phyloP scores from a whole-genome alignment of 2,888 invertebrate genomes.

The Himalopsyche tibetana region DNA sequence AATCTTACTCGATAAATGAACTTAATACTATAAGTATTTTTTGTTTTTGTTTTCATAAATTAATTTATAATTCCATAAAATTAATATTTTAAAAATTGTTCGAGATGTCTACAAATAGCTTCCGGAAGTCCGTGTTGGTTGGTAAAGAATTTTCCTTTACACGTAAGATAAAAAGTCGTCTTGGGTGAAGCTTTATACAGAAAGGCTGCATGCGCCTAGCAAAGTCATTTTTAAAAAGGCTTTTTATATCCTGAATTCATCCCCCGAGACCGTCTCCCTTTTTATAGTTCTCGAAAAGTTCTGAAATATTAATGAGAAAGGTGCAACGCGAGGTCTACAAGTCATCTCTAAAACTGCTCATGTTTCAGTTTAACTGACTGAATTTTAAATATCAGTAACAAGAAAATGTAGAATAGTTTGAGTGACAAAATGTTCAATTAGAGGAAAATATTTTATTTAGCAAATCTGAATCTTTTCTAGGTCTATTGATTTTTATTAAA shows the following conservation, averaged over 20 bases:
- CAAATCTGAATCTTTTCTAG: too few species aligned
- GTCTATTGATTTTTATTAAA: too few species aligned
- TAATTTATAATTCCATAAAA: too few species aligned
- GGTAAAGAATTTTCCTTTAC: background rate
- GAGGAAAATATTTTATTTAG: too few species aligned
- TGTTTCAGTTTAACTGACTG: too few species aligned
- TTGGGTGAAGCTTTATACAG: slow-evolving; percentile 23
- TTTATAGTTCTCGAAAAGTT: slow-evolving; percentile 24
- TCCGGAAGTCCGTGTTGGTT: background rate
- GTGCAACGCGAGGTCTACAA: background rate
- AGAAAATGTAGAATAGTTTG: too few species aligned
- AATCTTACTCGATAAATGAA: too few species aligned
- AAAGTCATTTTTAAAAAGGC: slow-evolving; percentile 25
- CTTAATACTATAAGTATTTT: too few species aligned
- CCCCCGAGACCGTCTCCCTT: slow-evolving; percentile 22
- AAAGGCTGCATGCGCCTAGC: slow-evolving; percentile 24
- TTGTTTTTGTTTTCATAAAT: too few species aligned
- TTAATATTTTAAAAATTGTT: too few species aligned
- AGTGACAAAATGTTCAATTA: too few species aligned
- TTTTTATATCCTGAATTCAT: slow-evolving; percentile 16
- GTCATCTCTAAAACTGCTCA: background rate
- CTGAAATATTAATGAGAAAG: slow-evolving; percentile 15
- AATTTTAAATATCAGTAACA: too few species aligned
- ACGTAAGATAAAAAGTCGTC: slow-evolving; percentile 16
- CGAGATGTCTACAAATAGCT: background rate